Percentiles rank a stretch among this genome's conserved stretches.
Evolutionary conservation across 30 jellyfish, hydroid and myxozoan species (phyloP).

Genomic region (Turritopsis dohrnii): DNA sequence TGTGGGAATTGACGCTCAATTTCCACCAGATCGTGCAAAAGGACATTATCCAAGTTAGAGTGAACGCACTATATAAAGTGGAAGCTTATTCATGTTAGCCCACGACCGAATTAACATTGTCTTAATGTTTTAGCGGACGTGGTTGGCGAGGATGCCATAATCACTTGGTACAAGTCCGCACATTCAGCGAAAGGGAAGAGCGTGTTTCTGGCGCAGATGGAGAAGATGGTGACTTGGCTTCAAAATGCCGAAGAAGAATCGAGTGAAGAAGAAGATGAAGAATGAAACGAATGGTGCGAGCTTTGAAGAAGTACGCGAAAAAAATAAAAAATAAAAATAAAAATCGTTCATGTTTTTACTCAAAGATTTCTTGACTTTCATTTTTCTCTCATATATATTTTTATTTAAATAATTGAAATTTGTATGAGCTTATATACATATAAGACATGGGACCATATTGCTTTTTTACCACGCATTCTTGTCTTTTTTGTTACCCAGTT

Average conservation of each 20-base stretch:
- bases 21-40: no score
- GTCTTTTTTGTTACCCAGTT: neutral
- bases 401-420: no score
- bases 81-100: no score
- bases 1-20: no score
- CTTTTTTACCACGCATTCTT: neutral
- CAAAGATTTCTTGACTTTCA: neutral
- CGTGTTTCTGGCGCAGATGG: slow-evolving; percentile 94
- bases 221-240: slow-evolving; percentile 92
- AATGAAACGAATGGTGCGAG: neutral
- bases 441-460: neutral
- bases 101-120: neutral
- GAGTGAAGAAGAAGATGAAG: slow-evolving; percentile 31
- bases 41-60: no score
- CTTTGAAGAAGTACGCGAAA: neutral
- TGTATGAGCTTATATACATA: neutral
- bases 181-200: slow-evolving; percentile 86
- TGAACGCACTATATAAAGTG: no score
- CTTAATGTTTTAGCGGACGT: slow-evolving; percentile 67
- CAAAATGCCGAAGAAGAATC: slow-evolving; percentile 92
- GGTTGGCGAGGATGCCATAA: slow-evolving; percentile 88
- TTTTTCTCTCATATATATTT: neutral
- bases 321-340: no score
- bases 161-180: slow-evolving; percentile 82
- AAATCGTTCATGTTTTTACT: neutral